phyloP scores from a whole-genome alignment of 1,140 invertebrate genomes.

The Drosophila trapezifrons region DNA sequence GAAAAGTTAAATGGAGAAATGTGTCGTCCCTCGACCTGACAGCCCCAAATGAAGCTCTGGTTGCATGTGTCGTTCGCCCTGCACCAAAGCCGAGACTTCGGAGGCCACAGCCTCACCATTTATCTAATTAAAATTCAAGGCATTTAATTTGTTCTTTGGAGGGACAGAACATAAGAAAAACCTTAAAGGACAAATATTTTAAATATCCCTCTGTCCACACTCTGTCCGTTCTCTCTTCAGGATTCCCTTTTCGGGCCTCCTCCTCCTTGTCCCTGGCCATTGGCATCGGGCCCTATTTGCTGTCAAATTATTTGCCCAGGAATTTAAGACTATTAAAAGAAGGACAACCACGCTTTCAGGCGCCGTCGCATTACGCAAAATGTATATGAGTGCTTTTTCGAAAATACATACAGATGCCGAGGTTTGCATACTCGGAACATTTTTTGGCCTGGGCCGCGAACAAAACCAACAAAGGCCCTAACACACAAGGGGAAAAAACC shows the following conservation, averaged over 20 bases:
- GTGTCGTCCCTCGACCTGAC: no score
- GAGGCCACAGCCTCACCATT: not conserved
- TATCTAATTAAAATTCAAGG: constrained; percentile 20
- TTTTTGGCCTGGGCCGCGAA: constrained; percentile 51
- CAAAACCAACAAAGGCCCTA: constrained; percentile 69
- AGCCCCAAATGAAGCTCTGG: not conserved
- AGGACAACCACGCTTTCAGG: constrained; percentile 60
- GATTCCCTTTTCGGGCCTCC: not conserved
- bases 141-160: constrained; percentile 12
- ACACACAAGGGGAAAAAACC: constrained; percentile 51
- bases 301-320: constrained; percentile 73
- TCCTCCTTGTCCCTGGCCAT: constrained; percentile 48
- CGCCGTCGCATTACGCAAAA: constrained; percentile 69
- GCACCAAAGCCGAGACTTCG: no score
- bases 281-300: constrained; percentile 60
- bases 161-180: not conserved
- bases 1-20: not conserved
- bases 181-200: constrained; percentile 28
- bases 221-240: not conserved
- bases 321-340: constrained; percentile 72
- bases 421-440: constrained; percentile 19
- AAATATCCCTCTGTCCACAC: constrained; percentile 8
- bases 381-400: constrained; percentile 26
- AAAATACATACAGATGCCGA: constrained; percentile 39
- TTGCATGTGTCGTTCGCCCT: constrained; percentile 19